A percentile compares a stretch with the other conserved stretches of the same genome.
phyloP scores from a whole-genome alignment of 2,797 vertebrate genomes.

The Onychomys leucogaster region DNA sequence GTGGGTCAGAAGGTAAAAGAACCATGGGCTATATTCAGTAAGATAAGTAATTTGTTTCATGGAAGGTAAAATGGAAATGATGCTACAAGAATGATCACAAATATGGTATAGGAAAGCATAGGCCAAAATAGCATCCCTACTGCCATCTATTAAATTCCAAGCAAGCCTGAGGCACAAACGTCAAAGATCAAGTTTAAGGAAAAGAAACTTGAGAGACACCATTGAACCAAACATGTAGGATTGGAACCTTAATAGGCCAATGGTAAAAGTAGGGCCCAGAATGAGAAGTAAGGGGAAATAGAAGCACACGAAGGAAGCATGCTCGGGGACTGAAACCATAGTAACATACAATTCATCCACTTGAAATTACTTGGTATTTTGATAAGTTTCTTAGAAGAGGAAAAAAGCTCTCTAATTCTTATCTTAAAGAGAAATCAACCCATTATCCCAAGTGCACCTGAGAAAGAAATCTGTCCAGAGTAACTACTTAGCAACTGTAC shows the following conservation, averaged over 20 bases:
- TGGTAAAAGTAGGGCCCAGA: not conserved
- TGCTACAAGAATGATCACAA: not conserved
- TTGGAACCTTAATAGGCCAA: not conserved
- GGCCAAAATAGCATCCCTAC: not conserved
- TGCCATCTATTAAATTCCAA: not conserved
- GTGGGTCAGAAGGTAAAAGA: not conserved
- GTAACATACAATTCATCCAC: not conserved
- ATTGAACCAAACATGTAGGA: not conserved
- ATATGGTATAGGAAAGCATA: not conserved
- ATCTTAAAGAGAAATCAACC: not conserved
- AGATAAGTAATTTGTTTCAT: not conserved
- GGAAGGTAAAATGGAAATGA: not conserved
- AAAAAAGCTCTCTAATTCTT: slow-evolving; percentile 30
- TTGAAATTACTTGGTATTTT: not conserved
- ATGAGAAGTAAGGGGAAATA: not conserved
- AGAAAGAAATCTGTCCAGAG: not conserved
- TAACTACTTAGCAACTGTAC: not conserved
- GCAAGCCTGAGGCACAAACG: not conserved
- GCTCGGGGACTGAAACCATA: not conserved
- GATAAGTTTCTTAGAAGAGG: slow-evolving; percentile 40
- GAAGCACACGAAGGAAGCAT: not conserved
- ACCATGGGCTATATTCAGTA: not conserved
- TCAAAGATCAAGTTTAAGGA: not conserved
- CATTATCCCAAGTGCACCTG: not conserved
- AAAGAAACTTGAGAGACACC: not conserved